Evolutionary conservation across 1,140 invertebrate species (phyloP).

Genomic region (Halictus rubicundus): DNA sequence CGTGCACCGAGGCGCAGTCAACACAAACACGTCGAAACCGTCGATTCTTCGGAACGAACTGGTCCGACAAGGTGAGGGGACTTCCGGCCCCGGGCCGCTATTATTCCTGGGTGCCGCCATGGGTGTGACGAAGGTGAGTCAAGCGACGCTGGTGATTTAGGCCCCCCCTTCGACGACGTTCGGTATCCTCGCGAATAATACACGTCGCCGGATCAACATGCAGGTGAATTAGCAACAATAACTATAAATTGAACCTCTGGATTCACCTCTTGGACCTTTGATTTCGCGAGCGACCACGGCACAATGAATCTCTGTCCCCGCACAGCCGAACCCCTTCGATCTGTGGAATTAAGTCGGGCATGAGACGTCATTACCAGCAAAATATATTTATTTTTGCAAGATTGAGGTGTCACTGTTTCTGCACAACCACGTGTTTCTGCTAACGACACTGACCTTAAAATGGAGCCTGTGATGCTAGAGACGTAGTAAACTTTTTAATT

Average conservation of each 20-base stretch:
- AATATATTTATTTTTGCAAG: no score
- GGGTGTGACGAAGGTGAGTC: slow-evolving; percentile 70
- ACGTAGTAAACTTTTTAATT: no score
- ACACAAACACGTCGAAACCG: slow-evolving; percentile 58
- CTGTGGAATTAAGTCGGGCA: no score
- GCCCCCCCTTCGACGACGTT: not conserved
- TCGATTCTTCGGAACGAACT: slow-evolving; percentile 64
- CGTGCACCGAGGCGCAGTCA: slow-evolving; percentile 10
- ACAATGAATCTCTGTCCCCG: no score
- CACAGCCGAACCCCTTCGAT: no score
- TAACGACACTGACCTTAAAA: no score
- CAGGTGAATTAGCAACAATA: slow-evolving; percentile 6
- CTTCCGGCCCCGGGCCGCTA: slow-evolving; percentile 73
- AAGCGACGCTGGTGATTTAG: slow-evolving; percentile 19
- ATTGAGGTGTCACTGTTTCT: no score
- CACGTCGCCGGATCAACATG: not conserved
- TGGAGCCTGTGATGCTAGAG: no score
- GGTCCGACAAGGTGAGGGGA: slow-evolving; percentile 57
- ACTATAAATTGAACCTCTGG: not conserved
- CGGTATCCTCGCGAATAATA: slow-evolving; percentile 8
- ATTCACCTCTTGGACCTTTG: not conserved
- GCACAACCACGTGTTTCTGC: no score
- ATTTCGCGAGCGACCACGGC: no score
- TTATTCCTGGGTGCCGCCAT: slow-evolving; percentile 70
- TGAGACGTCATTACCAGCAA: no score